Conservation (phyloP, 1,140 invertebrate genomes). For the Cepaea nemoralis region DNA sequence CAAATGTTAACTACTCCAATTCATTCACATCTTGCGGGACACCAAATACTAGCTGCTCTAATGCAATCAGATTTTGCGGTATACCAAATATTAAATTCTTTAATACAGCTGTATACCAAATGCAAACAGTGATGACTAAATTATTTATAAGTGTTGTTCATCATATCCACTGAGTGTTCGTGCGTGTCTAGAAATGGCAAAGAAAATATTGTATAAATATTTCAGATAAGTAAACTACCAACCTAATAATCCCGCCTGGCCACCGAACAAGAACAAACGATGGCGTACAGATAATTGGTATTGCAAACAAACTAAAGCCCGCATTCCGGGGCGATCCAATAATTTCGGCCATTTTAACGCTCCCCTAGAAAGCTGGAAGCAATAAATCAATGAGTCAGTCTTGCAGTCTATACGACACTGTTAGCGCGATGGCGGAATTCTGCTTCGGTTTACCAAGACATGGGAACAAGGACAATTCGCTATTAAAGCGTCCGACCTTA, state of each 20-base stretch:
- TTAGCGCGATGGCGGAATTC: neutral
- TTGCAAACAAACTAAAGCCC: neutral
- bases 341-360: neutral
- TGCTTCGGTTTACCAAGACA: neutral
- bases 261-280: neutral
- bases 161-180: too few relatives aligned
- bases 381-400: slow-evolving; percentile 8
- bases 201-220: neutral
- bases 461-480: neutral
- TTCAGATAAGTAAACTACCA: neutral
- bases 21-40: too few relatives aligned
- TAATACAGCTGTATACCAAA: too few relatives aligned
- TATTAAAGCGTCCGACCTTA: neutral
- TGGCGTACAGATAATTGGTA: neutral
- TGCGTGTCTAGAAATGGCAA: too few relatives aligned
- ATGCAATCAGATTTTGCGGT: too few relatives aligned
- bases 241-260: neutral
- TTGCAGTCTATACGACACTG: neutral
- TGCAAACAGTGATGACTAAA: too few relatives aligned
- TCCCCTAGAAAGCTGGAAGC: neutral
- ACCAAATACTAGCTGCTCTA: too few relatives aligned
- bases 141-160: too few relatives aligned
- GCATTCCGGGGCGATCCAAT: neutral
- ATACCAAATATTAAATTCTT: too few relatives aligned
- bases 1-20: too few relatives aligned